Conservation (phyloP, 30 jellyfish, hydroid and myxozoan genomes). For the Nemopilema nomurai region DNA sequence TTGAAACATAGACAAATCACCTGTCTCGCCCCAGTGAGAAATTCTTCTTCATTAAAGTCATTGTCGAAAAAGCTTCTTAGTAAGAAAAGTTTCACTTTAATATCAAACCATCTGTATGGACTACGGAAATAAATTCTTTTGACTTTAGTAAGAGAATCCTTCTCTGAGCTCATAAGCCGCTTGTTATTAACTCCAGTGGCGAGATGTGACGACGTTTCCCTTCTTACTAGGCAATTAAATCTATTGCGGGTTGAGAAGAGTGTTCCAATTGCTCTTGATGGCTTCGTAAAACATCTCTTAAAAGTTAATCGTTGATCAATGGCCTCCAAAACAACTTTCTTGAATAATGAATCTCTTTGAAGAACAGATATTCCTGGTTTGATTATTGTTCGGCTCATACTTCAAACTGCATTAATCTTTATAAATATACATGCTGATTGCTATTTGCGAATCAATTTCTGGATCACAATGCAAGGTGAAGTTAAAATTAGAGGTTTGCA, state of each 20-base stretch:
- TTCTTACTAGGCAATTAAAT: no score
- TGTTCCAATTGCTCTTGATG: neutral
- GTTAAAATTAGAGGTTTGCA: no score
- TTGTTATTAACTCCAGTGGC: neutral
- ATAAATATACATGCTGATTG: neutral
- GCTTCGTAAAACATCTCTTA: neutral
- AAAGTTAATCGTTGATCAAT: neutral
- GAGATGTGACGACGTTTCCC: neutral
- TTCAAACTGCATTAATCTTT: neutral
- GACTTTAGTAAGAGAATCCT: neutral
- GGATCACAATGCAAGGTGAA: neutral
- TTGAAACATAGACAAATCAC: neutral
- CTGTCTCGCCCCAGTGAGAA: constrained; percentile 72
- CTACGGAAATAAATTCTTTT: constrained; percentile 36
- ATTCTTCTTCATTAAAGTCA: constrained; percentile 62
- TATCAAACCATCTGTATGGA: constrained; percentile 62
- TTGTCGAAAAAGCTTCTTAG: constrained; percentile 54
- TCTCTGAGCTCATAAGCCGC: constrained; percentile 15
- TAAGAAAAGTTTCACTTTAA: constrained; percentile 53
- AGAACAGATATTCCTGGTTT: neutral
- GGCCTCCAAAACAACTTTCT: neutral
- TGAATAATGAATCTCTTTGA: neutral
- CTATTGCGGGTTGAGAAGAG: neutral
- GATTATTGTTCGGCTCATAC: neutral
- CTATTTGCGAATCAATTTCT: no score